Conservation (phyloP, 2,797 vertebrate species). For the Brotula barbata region DNA sequence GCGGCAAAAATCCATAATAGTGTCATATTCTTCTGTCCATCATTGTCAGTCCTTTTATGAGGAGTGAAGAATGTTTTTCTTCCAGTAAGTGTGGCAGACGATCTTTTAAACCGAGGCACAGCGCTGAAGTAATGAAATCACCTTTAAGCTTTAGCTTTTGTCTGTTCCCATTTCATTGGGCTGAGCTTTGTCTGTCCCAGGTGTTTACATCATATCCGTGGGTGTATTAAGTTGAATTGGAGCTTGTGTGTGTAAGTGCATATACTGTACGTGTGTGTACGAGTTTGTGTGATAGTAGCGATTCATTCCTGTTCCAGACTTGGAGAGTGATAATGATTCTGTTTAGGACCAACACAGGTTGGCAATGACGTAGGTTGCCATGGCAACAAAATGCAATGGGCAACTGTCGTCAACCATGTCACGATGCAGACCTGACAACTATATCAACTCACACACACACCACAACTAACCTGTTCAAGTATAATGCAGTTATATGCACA, state of each 20-base stretch:
- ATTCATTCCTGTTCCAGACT: slow-evolving; percentile 70
- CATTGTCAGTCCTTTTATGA: slow-evolving; percentile 21
- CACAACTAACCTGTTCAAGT: neutral
- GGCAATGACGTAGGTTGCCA: slow-evolving; percentile 73
- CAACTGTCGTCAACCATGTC: slow-evolving; percentile 62
- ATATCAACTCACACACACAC: slow-evolving; percentile 7
- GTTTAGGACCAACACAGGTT: slow-evolving; percentile 66
- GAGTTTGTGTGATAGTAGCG: slow-evolving; percentile 54
- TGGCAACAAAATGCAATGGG: slow-evolving; percentile 72
- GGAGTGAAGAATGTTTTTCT: slow-evolving; percentile 30
- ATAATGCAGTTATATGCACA: neutral
- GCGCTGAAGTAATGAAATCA: slow-evolving; percentile 39
- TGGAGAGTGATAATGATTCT: slow-evolving; percentile 75
- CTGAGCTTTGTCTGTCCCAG: slow-evolving; percentile 40
- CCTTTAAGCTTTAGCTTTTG: slow-evolving; percentile 46
- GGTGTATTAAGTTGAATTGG: neutral
- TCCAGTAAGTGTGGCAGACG: slow-evolving; percentile 38
- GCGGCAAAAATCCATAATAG: slow-evolving; percentile 1
- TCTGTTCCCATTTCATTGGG: slow-evolving; percentile 35
- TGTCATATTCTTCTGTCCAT: slow-evolving; percentile 47
- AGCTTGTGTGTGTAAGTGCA: slow-evolving; percentile 10
- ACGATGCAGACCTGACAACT: slow-evolving; percentile 51
- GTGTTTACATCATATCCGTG: slow-evolving; percentile 19
- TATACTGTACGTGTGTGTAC: neutral
- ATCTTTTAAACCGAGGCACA: slow-evolving; percentile 29